These are phyloP conservation scores for Hippocampus zosterae DNA, from an alignment of 2,113 vertebrate genomes.

Conservation along the genomic window DNA sequence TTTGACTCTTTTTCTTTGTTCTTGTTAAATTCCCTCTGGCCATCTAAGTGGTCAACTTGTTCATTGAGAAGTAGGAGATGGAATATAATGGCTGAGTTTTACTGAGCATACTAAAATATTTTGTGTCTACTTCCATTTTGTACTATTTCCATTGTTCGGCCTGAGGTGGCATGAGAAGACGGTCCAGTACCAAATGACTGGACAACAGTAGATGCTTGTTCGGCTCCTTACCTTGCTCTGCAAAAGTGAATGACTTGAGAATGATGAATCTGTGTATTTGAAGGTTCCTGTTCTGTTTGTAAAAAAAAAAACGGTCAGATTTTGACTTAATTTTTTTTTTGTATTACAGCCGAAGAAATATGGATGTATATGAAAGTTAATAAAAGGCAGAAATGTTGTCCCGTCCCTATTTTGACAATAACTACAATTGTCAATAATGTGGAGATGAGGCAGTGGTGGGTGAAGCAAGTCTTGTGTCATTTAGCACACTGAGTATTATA, in stretches of 20 bases:
- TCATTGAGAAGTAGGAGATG: conserved; percentile 50
- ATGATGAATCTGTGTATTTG: conserved; percentile 80
- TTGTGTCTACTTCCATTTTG: conserved; percentile 32
- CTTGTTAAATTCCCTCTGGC: conserved; percentile 44
- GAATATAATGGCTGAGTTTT: conserved; percentile 32
- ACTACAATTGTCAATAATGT: too few species aligned
- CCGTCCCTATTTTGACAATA: conserved; percentile 15
- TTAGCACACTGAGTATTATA: too few species aligned
- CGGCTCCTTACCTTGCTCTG: conserved; percentile 57
- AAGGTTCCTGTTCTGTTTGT: conserved; percentile 97
- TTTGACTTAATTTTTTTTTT: conserved; percentile 66
- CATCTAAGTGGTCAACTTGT: conserved; percentile 50
- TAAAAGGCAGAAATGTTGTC: conserved; percentile 65
- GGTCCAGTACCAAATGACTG: conserved; percentile 34
- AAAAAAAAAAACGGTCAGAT: conserved; percentile 71
- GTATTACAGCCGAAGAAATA: conserved; percentile 76
- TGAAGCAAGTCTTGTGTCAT: neutral
- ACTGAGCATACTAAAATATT: conserved; percentile 39
- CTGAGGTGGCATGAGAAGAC: conserved; percentile 55
- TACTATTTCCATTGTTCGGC: conserved; percentile 42
- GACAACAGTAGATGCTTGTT: conserved; percentile 47
- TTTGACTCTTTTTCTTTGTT: conserved; percentile 66
- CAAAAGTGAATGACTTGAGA: conserved; percentile 76
- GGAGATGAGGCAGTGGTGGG: neutral
- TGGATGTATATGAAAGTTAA: conserved; percentile 81